phyloP scores from a whole-genome alignment of 2,797 vertebrate species.

The Setipinna tenuifilis region DNA sequence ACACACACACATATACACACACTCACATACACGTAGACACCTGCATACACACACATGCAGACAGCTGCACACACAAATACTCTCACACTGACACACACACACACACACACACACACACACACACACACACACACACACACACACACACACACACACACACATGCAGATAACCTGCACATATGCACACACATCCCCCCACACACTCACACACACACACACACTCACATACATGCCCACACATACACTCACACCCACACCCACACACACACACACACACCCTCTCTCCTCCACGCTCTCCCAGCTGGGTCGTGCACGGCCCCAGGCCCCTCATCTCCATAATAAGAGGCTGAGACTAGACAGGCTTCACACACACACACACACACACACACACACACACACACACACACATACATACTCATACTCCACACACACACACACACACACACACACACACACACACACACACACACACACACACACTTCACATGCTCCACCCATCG shows the following conservation, averaged over 20 bases:
- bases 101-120: slow-evolving; percentile 14
- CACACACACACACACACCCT: neutral
- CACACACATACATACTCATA: slow-evolving; percentile 1
- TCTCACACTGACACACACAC: neutral
- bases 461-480: too few species aligned
- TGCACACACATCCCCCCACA: neutral
- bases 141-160: neutral
- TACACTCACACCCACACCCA: neutral
- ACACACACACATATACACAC: neutral
- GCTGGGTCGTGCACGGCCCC: neutral
- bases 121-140: neutral
- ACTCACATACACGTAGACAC: slow-evolving; percentile 14
- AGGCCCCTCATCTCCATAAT: slow-evolving; percentile 21
- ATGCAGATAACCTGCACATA: neutral
- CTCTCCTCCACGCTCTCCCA: neutral
- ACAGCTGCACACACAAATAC: neutral
- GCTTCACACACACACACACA: neutral
- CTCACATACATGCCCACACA: neutral
- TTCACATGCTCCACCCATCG: too few species aligned
- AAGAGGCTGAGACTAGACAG: neutral
- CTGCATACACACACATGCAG: neutral
- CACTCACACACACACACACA: neutral
- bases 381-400: slow-evolving; percentile 32
- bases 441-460: slow-evolving; percentile 12
- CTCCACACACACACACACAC: neutral